phyloP scores from a whole-genome alignment of 2,113 vertebrate species.

The Pionites leucogaster region DNA sequence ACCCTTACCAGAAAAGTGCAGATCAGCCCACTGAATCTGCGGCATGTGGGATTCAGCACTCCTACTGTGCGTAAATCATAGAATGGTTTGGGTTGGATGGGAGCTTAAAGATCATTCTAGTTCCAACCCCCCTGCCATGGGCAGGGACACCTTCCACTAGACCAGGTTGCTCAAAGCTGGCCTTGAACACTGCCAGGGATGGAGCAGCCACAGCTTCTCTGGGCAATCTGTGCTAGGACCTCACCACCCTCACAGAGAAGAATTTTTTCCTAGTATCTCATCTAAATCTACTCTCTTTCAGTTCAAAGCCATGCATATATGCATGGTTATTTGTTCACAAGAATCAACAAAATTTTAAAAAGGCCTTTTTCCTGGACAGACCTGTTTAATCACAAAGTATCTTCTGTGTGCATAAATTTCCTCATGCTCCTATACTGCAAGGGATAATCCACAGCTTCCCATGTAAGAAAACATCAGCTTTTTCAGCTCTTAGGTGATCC shows the following conservation, averaged over 20 bases:
- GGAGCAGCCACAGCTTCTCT: background rate
- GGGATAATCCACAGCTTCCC: background rate
- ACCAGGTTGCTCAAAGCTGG: background rate
- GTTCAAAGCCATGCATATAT: background rate
- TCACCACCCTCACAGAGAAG: background rate
- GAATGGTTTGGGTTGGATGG: background rate
- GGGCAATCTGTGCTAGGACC: background rate
- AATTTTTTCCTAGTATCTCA: background rate
- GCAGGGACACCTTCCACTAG: background rate
- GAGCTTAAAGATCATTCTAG: background rate
- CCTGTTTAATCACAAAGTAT: background rate
- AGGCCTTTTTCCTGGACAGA: background rate
- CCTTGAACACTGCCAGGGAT: background rate
- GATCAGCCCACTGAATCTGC: background rate
- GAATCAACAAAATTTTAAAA: fast-evolving
- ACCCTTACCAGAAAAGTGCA: background rate
- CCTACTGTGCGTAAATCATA: background rate
- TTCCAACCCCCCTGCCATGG: background rate
- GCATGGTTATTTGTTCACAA: background rate
- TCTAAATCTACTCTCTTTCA: background rate
- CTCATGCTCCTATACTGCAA: fast-evolving
- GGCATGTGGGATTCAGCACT: background rate
- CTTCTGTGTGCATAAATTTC: background rate
- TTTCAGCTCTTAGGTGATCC: background rate
- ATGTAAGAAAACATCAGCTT: background rate